Evolutionary conservation across 2,797 vertebrate genomes (phyloP).

Genomic region (Anguilla anguilla): DNA sequence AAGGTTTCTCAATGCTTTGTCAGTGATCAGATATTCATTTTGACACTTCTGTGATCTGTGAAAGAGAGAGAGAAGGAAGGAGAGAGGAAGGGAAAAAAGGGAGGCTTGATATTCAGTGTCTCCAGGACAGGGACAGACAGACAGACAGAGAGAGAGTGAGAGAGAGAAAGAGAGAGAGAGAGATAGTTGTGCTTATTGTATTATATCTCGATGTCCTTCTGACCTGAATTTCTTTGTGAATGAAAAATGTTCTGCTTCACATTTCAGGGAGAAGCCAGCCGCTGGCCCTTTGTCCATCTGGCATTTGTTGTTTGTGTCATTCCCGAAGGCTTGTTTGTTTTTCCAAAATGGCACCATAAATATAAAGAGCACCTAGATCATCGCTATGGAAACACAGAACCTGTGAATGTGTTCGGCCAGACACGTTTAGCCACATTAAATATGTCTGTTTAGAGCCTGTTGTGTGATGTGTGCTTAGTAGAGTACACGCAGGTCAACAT

Average conservation of each 20-base stretch:
- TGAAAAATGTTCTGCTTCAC: background rate
- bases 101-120: too few species aligned
- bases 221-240: background rate
- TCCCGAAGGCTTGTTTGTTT: background rate
- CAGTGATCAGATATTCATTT: background rate
- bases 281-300: background rate
- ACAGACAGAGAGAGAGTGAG: too few species aligned
- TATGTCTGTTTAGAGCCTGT: background rate
- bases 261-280: background rate
- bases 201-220: background rate
- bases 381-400: background rate
- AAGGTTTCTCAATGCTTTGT: background rate
- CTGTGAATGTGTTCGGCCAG: background rate
- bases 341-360: background rate
- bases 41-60: background rate
- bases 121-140: too few species aligned
- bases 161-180: too few species aligned
- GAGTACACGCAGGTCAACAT: background rate
- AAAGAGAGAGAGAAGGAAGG: too few species aligned
- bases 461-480: background rate
- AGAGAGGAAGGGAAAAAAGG: too few species aligned
- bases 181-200: background rate
- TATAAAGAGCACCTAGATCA: background rate
- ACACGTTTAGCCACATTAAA: background rate
- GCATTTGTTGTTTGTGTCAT: background rate